Evolutionary conservation across 2,113 vertebrate species (phyloP), one percentile per base, ranked within the genome.

Genomic region (Natator depressus): DNA sequence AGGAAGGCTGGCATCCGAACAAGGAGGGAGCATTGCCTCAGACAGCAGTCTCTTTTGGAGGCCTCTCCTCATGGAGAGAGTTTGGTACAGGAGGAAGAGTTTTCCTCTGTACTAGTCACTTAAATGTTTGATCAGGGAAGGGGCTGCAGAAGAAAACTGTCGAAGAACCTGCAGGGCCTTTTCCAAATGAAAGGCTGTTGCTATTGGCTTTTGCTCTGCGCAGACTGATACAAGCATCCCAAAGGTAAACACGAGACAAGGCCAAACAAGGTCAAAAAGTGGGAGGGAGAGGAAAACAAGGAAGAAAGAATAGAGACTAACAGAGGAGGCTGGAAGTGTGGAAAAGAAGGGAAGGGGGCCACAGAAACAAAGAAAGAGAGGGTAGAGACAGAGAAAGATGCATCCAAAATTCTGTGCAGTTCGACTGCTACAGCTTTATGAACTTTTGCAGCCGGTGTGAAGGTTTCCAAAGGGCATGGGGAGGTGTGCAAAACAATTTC

Each of bases 11-110:
- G 62, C 38, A 91, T 57, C 62, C 9, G 47, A 38, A 9, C 25
- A 12, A 3, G 0, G 51, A 5, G 25, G 0, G 0, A 75, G n/a
- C 2, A 0, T 13, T 19, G 1, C 59, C 8, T 3, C 7, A 0
- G 24, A 42, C 76, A 72, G 81, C 0, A 0, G 4, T 65, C 78
- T 88, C 78, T 47, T 35, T 22, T 0, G 1, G 27, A 9, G 75
- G 42, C 85, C 29, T 42, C 49, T 19, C 0, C 0, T 57, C 69
- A 2, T 38, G 49, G 54, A 55, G 65, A 75, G 35, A 17, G 16
- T 10, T 69, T 82, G 47, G 57, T 42, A 49, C 46, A 42, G 1
- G 31, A 65, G 29, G 31, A 87, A 72, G 4, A 51, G 53, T 87
- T 80, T 93, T 82, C 80, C n/a, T 5, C 9, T 10, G 8, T n/a